phyloP scores from a whole-genome alignment of 2,113 vertebrate genomes.

The Pachypanchax playfairii region DNA sequence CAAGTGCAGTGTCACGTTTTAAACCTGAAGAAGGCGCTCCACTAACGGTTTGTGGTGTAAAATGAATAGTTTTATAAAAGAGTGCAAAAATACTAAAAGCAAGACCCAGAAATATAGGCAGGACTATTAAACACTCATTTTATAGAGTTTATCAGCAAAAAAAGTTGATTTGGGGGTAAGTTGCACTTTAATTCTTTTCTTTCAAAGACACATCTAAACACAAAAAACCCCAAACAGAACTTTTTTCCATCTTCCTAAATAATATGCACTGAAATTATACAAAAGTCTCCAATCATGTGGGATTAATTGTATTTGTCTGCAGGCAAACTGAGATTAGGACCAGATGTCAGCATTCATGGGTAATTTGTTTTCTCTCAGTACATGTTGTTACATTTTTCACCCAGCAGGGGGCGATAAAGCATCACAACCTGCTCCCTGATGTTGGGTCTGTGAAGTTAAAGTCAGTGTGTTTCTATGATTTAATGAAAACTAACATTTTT shows the following conservation, averaged over 20 bases:
- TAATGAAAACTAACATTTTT: no score
- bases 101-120: no score
- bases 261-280: slow-evolving; percentile 38
- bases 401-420: slow-evolving; percentile 51
- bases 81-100: no score
- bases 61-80: no score
- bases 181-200: no score
- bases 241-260: slow-evolving; percentile 37
- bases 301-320: slow-evolving; percentile 39
- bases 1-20: no score
- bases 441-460: neutral
- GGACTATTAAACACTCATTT: no score
- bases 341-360: slow-evolving; percentile 55
- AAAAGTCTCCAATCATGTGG: slow-evolving; percentile 31
- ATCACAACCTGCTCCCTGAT: neutral
- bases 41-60: no score
- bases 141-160: no score
- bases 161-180: no score
- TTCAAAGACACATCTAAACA: slow-evolving; percentile 12
- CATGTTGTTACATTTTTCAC: slow-evolving; percentile 4
- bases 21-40: no score
- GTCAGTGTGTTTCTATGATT: neutral
- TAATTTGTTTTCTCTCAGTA: neutral
- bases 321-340: slow-evolving; percentile 34
- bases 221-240: slow-evolving; percentile 9